These are phyloP conservation scores for Dissostichus mawsoni DNA, from an alignment of 2,113 vertebrate genomes.

Conservation along the genomic window DNA sequence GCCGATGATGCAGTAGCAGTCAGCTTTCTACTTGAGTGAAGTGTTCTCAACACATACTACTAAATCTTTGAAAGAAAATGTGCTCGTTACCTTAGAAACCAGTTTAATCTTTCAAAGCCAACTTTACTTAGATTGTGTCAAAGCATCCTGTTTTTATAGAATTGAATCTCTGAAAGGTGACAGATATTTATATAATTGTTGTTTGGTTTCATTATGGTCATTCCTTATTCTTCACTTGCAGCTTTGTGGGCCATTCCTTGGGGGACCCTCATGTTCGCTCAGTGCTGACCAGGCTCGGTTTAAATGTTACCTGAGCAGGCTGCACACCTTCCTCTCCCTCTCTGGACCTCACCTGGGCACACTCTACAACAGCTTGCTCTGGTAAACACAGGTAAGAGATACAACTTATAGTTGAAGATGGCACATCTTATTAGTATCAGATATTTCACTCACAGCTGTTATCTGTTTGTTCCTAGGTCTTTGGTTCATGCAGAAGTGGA, in stretches of 20 bases:
- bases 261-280: slow-evolving; percentile 99
- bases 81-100: not conserved
- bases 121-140: not conserved
- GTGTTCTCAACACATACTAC: not conserved
- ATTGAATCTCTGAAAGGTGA: not conserved
- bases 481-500: slow-evolving; percentile 99
- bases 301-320: slow-evolving; percentile 95
- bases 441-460: not conserved
- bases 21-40: no score
- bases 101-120: not conserved
- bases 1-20: not conserved
- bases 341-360: slow-evolving; percentile 98
- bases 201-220: not conserved
- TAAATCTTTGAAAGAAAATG: not conserved
- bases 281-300: slow-evolving; percentile 95
- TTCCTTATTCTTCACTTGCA: slow-evolving; percentile 61
- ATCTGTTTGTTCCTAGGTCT: slow-evolving; percentile 84
- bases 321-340: slow-evolving; percentile 97
- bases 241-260: slow-evolving; percentile 98
- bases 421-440: not conserved
- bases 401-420: not conserved
- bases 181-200: not conserved
- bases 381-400: slow-evolving; percentile 93
- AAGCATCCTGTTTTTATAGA: not conserved
- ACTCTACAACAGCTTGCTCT: slow-evolving; percentile 97